Evolutionary conservation across 2,888 invertebrate genomes (phyloP).

Genomic region (Invenusta paracnida): DNA sequence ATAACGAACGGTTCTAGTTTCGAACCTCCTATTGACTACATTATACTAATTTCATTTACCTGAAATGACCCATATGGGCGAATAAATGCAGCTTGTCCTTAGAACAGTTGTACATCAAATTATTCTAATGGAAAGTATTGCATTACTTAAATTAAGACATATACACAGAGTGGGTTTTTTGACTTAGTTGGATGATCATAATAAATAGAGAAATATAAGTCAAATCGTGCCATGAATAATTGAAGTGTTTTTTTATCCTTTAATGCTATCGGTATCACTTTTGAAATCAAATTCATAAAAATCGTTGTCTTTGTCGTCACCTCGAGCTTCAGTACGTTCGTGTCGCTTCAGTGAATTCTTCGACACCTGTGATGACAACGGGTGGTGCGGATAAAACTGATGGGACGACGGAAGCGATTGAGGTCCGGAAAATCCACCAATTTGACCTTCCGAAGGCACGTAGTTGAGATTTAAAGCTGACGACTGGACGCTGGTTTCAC

Average conservation of each 20-base stretch:
- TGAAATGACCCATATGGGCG: not conserved
- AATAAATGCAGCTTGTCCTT: not conserved
- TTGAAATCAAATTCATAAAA: conserved; percentile 18
- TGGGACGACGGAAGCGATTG: not conserved
- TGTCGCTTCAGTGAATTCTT: not conserved
- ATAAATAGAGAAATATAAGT: not conserved
- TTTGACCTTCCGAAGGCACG: not conserved
- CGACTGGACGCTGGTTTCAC: not conserved
- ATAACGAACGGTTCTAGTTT: no score
- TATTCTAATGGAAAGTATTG: not conserved
- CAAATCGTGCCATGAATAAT: not conserved
- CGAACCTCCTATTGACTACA: not conserved
- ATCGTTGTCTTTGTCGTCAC: conserved; percentile 11
- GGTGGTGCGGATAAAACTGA: not conserved
- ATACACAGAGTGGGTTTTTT: not conserved
- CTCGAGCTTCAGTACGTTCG: not conserved
- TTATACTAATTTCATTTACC: not conserved
- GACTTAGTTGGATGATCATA: not conserved
- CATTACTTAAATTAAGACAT: not conserved
- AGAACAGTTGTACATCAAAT: not conserved
- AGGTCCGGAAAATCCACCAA: not conserved
- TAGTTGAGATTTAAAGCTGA: not conserved
- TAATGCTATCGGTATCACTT: conserved; percentile 9
- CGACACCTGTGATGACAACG: not conserved
- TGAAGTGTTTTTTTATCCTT: conserved; percentile 5